Conservation (phyloP, 2,113 vertebrate genomes). For the Monopterus albus region DNA sequence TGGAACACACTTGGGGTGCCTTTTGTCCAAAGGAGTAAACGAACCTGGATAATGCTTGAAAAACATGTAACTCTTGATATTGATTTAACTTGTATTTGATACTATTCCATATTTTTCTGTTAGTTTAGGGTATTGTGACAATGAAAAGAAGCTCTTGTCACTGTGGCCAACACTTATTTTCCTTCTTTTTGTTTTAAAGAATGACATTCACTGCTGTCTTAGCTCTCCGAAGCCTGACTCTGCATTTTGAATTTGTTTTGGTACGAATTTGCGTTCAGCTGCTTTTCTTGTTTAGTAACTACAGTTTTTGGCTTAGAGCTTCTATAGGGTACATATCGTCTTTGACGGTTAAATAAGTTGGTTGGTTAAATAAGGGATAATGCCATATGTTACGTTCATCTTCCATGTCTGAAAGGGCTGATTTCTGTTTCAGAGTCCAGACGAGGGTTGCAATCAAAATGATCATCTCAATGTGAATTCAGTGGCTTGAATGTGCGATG, state of each 20-base stretch:
- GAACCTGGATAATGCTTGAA: conserved; percentile 88
- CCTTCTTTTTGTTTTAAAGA: not conserved
- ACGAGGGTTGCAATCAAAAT: conserved; percentile 34
- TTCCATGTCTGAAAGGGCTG: conserved; percentile 31
- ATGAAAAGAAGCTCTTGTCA: conserved; percentile 37
- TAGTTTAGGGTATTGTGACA: conserved; percentile 48
- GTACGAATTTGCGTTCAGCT: conserved; percentile 22
- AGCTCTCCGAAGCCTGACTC: conserved; percentile 14
- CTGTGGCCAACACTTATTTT: conserved; percentile 39
- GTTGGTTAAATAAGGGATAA: conserved; percentile 23
- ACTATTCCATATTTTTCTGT: conserved; percentile 67
- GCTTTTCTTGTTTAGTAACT: not conserved
- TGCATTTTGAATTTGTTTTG: conserved; percentile 12
- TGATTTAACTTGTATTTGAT: conserved; percentile 73
- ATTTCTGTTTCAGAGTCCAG: conserved; percentile 18
- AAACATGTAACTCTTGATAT: conserved; percentile 76
- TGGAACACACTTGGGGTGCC: conserved; percentile 74
- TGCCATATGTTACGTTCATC: not conserved
- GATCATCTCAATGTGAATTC: conserved; percentile 66
- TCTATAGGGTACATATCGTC: not conserved
- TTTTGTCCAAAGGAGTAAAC: conserved; percentile 81
- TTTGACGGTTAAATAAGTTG: conserved; percentile 11
- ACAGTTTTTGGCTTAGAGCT: not conserved
- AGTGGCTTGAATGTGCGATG: conserved; percentile 62
- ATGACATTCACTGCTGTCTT: conserved; percentile 51